phyloP scores from a whole-genome alignment of 2,113 vertebrate species.

The Cervus canadensis region DNA sequence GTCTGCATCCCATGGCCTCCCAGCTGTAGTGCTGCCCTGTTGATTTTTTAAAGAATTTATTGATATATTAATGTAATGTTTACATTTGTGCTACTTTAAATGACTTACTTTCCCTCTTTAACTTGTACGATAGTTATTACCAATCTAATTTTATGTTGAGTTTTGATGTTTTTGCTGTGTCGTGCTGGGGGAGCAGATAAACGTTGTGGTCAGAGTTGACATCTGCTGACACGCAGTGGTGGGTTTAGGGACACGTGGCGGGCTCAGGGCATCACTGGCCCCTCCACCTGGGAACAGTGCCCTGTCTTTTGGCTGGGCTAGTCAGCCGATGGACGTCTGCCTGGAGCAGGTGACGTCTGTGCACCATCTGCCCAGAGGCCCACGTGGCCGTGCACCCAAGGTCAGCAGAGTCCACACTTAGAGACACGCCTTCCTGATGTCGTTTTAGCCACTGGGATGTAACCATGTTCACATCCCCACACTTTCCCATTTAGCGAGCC shows the following conservation, averaged over 20 bases:
- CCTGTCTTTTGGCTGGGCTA: background rate
- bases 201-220: background rate
- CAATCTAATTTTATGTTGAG: background rate
- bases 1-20: background rate
- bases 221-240: rapidly evolving
- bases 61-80: background rate
- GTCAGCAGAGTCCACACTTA: background rate
- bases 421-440: background rate
- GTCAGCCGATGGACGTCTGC: background rate
- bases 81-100: background rate
- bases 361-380: background rate
- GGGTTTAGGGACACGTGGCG: background rate
- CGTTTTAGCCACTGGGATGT: background rate
- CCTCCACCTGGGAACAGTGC: background rate
- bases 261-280: background rate
- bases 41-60: background rate
- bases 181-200: background rate
- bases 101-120: background rate
- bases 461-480: no score
- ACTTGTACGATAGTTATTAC: background rate
- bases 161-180: background rate
- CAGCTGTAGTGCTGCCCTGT: background rate
- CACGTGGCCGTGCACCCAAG: background rate
- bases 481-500: background rate
- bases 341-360: background rate